phyloP scores from a whole-genome alignment of 1,140 invertebrate species.

The Kradibia gibbosae region DNA sequence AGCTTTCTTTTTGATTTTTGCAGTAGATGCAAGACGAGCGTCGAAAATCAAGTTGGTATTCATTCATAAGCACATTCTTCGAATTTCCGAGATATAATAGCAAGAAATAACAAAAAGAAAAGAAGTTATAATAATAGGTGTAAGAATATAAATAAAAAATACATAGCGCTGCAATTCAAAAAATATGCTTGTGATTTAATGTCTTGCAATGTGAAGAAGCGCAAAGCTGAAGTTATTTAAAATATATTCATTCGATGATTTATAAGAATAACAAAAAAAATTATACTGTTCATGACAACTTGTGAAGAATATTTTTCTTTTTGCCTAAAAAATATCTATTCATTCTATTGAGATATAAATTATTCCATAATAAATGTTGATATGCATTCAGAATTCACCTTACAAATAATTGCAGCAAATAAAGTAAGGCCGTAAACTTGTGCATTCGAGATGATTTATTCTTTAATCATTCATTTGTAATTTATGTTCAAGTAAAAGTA shows the following conservation, averaged over 20 bases:
- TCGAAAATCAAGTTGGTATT: neutral
- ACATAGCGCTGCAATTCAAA: neutral
- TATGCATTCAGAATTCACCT: neutral
- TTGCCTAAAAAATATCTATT: neutral
- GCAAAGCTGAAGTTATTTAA: neutral
- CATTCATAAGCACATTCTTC: neutral
- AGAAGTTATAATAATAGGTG: neutral
- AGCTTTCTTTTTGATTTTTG: neutral
- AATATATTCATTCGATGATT: constrained; percentile 21
- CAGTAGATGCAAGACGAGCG: neutral
- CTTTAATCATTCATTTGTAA: constrained; percentile 18
- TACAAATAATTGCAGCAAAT: constrained; percentile 3
- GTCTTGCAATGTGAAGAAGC: neutral
- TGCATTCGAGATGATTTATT: constrained; percentile 2
- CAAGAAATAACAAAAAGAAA: no score
- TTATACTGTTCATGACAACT: neutral
- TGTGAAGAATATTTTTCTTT: neutral
- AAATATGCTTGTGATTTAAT: neutral
- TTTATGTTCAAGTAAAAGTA: neutral
- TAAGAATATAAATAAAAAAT: neutral
- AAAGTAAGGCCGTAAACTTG: neutral
- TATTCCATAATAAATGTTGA: neutral
- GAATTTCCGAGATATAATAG: no score
- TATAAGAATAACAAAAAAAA: neutral
- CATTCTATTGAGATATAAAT: neutral